Evolutionary conservation across 2,888 invertebrate species (phyloP).

Genomic region (Abrostola tripartita): DNA sequence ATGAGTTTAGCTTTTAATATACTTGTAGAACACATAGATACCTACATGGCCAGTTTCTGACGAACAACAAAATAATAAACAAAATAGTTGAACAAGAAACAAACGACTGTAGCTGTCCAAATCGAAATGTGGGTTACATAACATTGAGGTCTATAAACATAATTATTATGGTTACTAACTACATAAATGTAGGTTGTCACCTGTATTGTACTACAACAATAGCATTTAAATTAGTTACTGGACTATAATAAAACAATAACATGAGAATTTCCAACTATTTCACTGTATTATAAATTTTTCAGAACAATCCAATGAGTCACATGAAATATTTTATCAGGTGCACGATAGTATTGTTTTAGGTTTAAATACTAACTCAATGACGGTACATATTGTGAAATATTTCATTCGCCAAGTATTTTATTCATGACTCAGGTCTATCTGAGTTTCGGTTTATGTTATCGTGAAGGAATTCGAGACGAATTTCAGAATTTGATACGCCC

Average conservation of each 20-base stretch:
- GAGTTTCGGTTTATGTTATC: conserved; percentile 23
- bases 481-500: conserved; percentile 34
- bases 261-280: conserved; percentile 15
- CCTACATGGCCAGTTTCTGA: too few relatives aligned
- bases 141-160: too few relatives aligned
- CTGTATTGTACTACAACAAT: conserved; percentile 16
- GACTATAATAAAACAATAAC: conserved; percentile 15
- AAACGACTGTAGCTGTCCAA: too few relatives aligned
- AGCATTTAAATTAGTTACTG: conserved; percentile 13
- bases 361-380: conserved; percentile 5
- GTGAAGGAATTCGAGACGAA: conserved; percentile 47
- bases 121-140: too few relatives aligned
- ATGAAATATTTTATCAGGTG: conserved; percentile 38
- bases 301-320: conserved; percentile 28
- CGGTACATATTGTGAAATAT: conserved; percentile 17
- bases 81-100: too few relatives aligned
- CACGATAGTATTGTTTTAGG: conserved; percentile 17
- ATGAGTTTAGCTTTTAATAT: too few relatives aligned
- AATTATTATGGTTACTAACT: too few relatives aligned
- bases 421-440: conserved; percentile 8
- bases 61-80: too few relatives aligned
- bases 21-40: too few relatives aligned
- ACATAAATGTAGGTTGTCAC: neutral
- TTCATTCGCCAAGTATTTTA: conserved; percentile 2
- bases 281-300: conserved; percentile 17